phyloP scores from a whole-genome alignment of 2,113 vertebrate genomes.

The Neotoma lepida region DNA sequence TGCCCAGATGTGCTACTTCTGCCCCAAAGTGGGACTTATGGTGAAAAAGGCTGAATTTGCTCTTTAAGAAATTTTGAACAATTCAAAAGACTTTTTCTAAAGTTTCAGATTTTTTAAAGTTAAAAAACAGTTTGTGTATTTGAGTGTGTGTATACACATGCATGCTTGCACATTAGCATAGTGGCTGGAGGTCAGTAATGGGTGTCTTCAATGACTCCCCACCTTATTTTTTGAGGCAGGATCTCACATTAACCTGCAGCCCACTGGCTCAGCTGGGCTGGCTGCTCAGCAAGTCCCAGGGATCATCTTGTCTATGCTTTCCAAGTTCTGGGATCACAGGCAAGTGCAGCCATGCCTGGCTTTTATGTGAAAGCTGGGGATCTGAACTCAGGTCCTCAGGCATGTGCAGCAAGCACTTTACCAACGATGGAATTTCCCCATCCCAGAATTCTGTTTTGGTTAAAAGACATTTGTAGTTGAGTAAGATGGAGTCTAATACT shows the following conservation, averaged over 20 bases:
- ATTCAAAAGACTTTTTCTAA: background rate
- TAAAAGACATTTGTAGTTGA: background rate
- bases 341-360: background rate
- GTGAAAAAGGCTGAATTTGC: constrained; percentile 23
- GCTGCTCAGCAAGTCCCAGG: background rate
- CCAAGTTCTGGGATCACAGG: background rate
- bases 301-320: background rate
- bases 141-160: background rate
- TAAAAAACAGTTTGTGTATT: background rate
- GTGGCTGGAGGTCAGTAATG: background rate
- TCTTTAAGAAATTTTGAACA: constrained; percentile 12
- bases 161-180: background rate
- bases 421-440: too few species aligned
- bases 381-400: background rate
- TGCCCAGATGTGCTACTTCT: background rate
- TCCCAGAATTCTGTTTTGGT: background rate
- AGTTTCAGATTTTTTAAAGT: background rate
- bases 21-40: background rate
- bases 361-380: background rate
- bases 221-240: background rate
- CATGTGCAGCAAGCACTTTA: background rate
- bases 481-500: background rate
- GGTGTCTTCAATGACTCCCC: too few species aligned
- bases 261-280: background rate
- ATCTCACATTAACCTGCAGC: background rate